A percentile compares a stretch with the other conserved stretches of the same genome.
Evolutionary conservation across 2,888 invertebrate genomes (phyloP).

Genomic region (Stenolophus ochropezus): DNA sequence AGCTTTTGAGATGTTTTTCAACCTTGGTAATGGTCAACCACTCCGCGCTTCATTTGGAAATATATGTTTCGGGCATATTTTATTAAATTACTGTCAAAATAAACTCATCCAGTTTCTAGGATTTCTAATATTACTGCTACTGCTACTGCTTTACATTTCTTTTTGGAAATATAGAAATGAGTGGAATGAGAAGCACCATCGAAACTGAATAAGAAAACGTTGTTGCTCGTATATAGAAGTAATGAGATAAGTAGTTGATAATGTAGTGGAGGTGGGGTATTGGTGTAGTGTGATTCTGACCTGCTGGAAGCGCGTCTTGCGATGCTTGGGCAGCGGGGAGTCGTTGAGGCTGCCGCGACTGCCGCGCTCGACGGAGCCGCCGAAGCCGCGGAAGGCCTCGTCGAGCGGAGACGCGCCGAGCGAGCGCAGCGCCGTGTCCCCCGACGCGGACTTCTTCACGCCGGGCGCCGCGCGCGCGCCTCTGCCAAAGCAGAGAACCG

Average conservation of each 20-base stretch:
- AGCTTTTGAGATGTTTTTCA: too few species aligned
- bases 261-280: background rate
- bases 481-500: conserved; percentile 57
- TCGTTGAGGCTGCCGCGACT: conserved; percentile 80
- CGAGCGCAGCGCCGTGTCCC: conserved; percentile 83
- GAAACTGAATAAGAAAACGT: too few species aligned
- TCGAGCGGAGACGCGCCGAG: conserved; percentile 78
- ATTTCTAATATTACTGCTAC: too few species aligned
- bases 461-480: conserved; percentile 70
- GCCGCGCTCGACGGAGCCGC: conserved; percentile 72
- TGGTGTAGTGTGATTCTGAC: conserved; percentile 72
- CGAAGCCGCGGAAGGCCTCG: conserved; percentile 74
- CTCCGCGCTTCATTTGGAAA: too few species aligned
- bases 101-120: too few species aligned
- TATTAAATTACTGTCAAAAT: too few species aligned
- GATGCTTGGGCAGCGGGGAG: conserved; percentile 84
- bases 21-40: too few species aligned
- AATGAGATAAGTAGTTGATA: background rate
- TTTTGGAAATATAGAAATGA: too few species aligned
- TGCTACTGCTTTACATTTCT: too few species aligned
- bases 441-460: conserved; percentile 88
- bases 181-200: too few species aligned
- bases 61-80: too few species aligned
- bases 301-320: conserved; percentile 91
- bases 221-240: background rate